phyloP scores from a whole-genome alignment of 2,888 invertebrate species.

The Acronicta psi region DNA sequence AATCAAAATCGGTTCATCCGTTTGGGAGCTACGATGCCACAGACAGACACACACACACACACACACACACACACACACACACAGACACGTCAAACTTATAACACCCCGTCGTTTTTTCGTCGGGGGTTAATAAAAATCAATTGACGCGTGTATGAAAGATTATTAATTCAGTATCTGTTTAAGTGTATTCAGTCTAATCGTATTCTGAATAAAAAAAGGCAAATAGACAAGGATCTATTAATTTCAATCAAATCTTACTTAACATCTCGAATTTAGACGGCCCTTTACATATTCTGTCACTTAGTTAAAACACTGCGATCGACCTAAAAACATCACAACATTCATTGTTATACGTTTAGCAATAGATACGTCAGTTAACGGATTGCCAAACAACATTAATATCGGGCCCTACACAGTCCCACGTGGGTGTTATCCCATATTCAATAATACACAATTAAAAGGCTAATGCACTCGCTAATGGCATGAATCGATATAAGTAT shows the following conservation, averaged over 20 bases:
- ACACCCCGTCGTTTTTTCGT: no score
- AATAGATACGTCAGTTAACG: slow-evolving; percentile 44
- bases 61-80: no score
- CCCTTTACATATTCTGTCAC: slow-evolving; percentile 19
- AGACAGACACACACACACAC: no score
- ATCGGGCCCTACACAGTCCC: slow-evolving; percentile 52
- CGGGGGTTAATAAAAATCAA: no score
- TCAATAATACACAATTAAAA: slow-evolving; percentile 77
- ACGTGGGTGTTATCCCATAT: slow-evolving; percentile 70
- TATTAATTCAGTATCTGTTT: no score
- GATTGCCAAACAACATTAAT: slow-evolving; percentile 57
- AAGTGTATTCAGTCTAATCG: no score
- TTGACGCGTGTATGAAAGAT: no score
- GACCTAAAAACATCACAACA: slow-evolving; percentile 39
- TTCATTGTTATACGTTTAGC: slow-evolving; percentile 49
- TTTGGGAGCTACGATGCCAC: no score
- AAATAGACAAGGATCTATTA: neutral
- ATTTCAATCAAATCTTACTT: neutral
- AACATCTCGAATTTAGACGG: neutral
- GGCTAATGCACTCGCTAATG: slow-evolving; percentile 74
- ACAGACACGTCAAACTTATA: no score
- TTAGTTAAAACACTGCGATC: slow-evolving; percentile 13
- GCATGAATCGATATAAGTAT: slow-evolving; percentile 57
- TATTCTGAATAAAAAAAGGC: no score
- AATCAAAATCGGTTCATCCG: no score